Percentiles rank a stretch among this genome's conserved stretches.
These are phyloP conservation scores for Zaprionus camerounensis DNA, from an alignment of 1,140 invertebrate genomes.

Conservation along the genomic window DNA sequence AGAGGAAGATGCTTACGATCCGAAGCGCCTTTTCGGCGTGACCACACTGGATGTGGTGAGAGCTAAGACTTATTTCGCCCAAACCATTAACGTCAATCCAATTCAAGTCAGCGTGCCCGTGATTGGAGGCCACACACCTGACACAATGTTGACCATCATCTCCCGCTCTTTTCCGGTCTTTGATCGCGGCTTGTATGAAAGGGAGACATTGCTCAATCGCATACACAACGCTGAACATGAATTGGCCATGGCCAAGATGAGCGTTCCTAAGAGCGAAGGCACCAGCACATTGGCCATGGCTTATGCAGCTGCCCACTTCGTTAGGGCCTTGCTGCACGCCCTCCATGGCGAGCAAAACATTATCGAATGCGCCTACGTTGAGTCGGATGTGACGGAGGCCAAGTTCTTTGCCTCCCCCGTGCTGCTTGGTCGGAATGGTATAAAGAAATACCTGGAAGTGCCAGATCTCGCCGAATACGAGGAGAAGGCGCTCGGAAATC, in stretches of 20 bases:
- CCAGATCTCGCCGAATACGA: conserved; percentile 94
- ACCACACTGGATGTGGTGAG: conserved; percentile 97
- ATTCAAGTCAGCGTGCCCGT: conserved; percentile 93
- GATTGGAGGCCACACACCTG: conserved; percentile 98
- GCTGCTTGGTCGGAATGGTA: conserved; percentile 94
- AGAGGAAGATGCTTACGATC: conserved; percentile 93
- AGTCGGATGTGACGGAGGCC: conserved; percentile 93
- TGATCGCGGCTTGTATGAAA: conserved; percentile 88
- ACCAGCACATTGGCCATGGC: conserved; percentile 99
- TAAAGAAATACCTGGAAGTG: conserved; percentile 96
- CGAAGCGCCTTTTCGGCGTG: conserved; percentile 95
- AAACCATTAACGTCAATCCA: conserved; percentile 91
- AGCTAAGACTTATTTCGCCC: conserved; percentile 96
- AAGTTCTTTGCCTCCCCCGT: conserved; percentile 97
- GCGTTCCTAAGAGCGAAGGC: conserved; percentile 90
- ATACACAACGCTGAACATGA: conserved; percentile 98
- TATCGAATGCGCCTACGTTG: conserved; percentile 96
- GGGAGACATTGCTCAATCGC: conserved; percentile 90
- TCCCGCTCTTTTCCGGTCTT: conserved; percentile 94
- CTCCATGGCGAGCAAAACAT: conserved; percentile 93
- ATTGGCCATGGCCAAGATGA: conserved; percentile 97
- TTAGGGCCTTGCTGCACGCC: conserved; percentile 90
- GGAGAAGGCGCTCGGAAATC: conserved; percentile 90
- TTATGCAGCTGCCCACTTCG: conserved; percentile 96
- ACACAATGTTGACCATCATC: conserved; percentile 97